These are phyloP conservation scores for Microchrysa polita DNA, from an alignment of 2,888 invertebrate species.

Conservation along the genomic window DNA sequence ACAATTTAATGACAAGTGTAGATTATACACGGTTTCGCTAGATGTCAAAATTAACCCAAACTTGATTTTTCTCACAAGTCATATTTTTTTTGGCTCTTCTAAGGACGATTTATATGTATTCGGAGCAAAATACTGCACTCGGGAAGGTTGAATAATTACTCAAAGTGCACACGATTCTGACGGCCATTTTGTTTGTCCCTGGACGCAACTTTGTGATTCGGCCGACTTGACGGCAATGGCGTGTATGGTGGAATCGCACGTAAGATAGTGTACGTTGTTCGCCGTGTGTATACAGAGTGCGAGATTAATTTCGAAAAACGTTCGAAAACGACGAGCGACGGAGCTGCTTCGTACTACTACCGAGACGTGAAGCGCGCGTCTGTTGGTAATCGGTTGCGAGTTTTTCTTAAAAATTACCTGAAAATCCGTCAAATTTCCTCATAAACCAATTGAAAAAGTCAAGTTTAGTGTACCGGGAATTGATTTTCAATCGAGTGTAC, in stretches of 20 bases:
- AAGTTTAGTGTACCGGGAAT: conserved; percentile 4
- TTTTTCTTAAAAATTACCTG: conserved; percentile 46
- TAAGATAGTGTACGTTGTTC: conserved; percentile 8
- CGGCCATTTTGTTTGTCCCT: conserved; percentile 28
- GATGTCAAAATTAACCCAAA: background rate
- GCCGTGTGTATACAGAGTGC: conserved; percentile 6
- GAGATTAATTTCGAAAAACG: conserved; percentile 11
- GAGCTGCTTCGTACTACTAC: conserved; percentile 57
- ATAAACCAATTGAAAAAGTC: conserved; percentile 53
- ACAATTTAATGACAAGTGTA: conserved; percentile 20
- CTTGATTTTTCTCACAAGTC: background rate
- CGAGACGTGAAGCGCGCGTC: conserved; percentile 61
- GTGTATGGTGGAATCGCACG: conserved; percentile 39
- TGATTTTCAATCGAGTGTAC: background rate
- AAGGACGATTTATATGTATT: background rate
- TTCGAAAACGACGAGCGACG: conserved; percentile 52
- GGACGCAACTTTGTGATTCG: background rate
- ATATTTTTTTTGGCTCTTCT: background rate
- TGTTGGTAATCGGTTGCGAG: conserved; percentile 56
- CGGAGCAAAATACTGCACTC: background rate
- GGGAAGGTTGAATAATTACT: too few species aligned
- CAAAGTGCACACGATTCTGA: background rate
- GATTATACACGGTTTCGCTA: background rate
- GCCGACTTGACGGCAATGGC: conserved; percentile 7
- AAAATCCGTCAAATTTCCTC: conserved; percentile 59